These are phyloP conservation scores for Mimas tiliae DNA, from an alignment of 2,888 invertebrate genomes.

Conservation along the genomic window DNA sequence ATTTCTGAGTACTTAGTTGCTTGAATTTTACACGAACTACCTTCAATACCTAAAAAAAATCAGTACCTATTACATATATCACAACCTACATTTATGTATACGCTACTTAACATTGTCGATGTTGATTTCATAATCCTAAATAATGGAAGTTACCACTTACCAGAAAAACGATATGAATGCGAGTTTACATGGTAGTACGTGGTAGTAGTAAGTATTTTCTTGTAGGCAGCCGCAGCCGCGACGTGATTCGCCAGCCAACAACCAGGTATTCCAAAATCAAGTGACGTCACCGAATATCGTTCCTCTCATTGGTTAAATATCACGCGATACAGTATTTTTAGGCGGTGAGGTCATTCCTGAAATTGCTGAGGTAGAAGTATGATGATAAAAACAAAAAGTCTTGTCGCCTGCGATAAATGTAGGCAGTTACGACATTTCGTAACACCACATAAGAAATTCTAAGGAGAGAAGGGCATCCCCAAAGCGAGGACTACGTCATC, in stretches of 20 bases:
- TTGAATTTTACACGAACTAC: too few relatives aligned
- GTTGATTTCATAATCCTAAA: background rate
- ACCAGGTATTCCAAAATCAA: slow-evolving; percentile 34
- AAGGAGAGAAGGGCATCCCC: slow-evolving; percentile 82
- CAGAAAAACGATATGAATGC: background rate
- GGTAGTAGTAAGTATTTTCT: background rate
- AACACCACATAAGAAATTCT: slow-evolving; percentile 55
- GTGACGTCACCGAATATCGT: slow-evolving; percentile 58
- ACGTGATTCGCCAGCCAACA: slow-evolving; percentile 21
- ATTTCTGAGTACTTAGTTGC: too few relatives aligned
- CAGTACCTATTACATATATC: too few relatives aligned
- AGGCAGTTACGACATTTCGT: slow-evolving; percentile 67
- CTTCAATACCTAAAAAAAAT: too few relatives aligned
- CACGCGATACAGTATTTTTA: slow-evolving; percentile 70
- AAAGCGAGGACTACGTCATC: slow-evolving; percentile 72
- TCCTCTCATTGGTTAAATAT: slow-evolving; percentile 69
- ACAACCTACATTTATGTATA: too few relatives aligned
- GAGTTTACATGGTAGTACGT: slow-evolving; percentile 35
- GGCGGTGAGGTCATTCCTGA: slow-evolving; percentile 75
- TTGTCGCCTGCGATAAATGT: slow-evolving; percentile 43
- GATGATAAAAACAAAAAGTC: slow-evolving; percentile 57
- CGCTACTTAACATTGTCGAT: too few relatives aligned
- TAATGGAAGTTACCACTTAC: background rate
- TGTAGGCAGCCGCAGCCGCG: background rate
- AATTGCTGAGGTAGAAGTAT: slow-evolving; percentile 55